Evolutionary conservation across 2,113 vertebrate genomes (phyloP).

Genomic region (Hippocampus zosterae): DNA sequence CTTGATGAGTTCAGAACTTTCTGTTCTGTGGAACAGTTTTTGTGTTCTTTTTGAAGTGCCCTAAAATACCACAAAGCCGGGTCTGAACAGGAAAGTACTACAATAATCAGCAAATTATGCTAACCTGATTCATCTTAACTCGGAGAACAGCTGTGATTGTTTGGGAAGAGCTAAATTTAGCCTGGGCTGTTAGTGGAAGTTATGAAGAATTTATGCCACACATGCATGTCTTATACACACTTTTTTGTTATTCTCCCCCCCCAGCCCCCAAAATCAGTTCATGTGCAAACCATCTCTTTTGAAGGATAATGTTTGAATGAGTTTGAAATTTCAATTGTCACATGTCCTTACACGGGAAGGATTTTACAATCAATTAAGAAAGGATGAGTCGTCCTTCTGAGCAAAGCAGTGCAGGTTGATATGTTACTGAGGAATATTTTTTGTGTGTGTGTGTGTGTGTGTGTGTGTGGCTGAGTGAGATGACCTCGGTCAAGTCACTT

Average conservation of each 20-base stretch:
- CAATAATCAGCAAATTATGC: too few species aligned
- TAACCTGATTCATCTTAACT: background rate
- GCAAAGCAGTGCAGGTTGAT: constrained; percentile 25
- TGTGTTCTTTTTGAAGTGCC: too few species aligned
- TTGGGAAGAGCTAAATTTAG: background rate
- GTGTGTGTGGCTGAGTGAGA: constrained; percentile 35
- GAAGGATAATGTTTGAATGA: too few species aligned
- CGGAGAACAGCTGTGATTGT: background rate
- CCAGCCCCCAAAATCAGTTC: too few species aligned
- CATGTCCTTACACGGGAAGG: constrained; percentile 25
- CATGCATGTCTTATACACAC: too few species aligned
- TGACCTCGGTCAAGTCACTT: constrained; percentile 71
- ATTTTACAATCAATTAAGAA: constrained; percentile 45
- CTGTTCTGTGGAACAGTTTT: too few species aligned
- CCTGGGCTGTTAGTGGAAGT: background rate
- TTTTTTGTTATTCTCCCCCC: too few species aligned
- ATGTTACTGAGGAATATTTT: constrained; percentile 20
- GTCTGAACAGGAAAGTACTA: too few species aligned
- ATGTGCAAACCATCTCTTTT: too few species aligned
- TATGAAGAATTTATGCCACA: background rate
- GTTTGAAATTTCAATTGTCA: too few species aligned
- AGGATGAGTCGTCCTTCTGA: constrained; percentile 47
- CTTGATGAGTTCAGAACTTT: too few species aligned
- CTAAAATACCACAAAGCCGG: too few species aligned
- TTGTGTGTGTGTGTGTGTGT: constrained; percentile 15